Base-by-base conservation (phyloP, 2,888 invertebrate species). In the Tetanocera ferruginea region DNA sequence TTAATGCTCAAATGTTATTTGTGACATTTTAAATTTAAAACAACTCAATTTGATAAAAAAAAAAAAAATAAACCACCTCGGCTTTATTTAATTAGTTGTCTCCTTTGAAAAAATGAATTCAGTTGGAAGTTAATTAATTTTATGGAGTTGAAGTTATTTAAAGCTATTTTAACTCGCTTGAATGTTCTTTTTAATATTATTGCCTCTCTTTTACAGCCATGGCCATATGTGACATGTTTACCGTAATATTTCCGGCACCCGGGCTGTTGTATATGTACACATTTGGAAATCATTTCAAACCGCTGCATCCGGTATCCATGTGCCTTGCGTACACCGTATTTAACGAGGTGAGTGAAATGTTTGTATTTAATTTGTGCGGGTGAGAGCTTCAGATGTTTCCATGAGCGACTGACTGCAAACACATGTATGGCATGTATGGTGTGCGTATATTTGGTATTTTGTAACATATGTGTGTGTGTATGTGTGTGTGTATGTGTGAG, bases 181-280 rank as follows among this genome's bases (percentile, higher is more conserved):
- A 43, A 43, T 43, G 14, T 11, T 43, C 11, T 2, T 14, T 43
- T 43, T 43, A 19, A 19, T 8, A 11, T 34, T 11, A 1, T 64
- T 64, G 14, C 9, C 28, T 25, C 28, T 62, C 14, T 25, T n/a
- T 43, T 72, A 8, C 81, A 90, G 90, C 95, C n/a, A 98, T 98
- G 97, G 98, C 98, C 0, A 92, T 98, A 5, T 96, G 97, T 83
- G 98, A 98, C 90, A 95, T 97, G 94, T 94, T 97, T 88, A 98
- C 98, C 0, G 94, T 97, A 86, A 92, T 97, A 74, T 95, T 97
- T 86, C 97, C 97, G 0, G 94, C 97, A 0, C 97, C 97, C 0
- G 97, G 96, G 93, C 93, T 97, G 69, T 94, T 97, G 89, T 96
- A 97, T 88, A 96, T 97, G 94, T 97, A 96, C 91, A 96, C 97